Base-by-base conservation (phyloP, 2,113 vertebrate species). In the Stigmatopora nigra region DNA sequence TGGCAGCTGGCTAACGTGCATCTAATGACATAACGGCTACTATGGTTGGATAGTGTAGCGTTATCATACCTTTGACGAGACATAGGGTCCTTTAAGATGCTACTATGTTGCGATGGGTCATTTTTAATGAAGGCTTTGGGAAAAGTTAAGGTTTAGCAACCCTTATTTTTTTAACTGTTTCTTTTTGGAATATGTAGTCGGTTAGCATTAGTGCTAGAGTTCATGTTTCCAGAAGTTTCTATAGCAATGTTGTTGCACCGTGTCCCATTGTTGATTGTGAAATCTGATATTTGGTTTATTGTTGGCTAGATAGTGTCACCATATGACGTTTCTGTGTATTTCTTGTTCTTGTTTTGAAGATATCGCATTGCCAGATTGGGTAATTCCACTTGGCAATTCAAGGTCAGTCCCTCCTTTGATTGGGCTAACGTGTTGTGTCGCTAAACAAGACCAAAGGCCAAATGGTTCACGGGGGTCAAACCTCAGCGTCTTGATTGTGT, bases 1-100 rank as follows among this genome's bases (percentile, higher is more conserved):
- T 61, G 59, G 59, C 59, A 61, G 59, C 59, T 61, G 19, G 41
- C 38, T 22, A 16, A 61, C 15, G 44, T 46, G 59, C 22, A 61
- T 19, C 4, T 45, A 61, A 61, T 61, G 59, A 45, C 59, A 45
- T 5, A 31, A 31, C 5, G 53, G 31, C 36, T 5, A n/a, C 35
- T 6, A 60, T 11, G 36, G 38, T 14, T 60, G 59, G 59, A 22
- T 12, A 9, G 3, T 44, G n/a, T 5, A 13, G n/a, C n/a, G 20
- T 45, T 44, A 60, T 41, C 35, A 60, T 38, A 35, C 35, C 35
- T 0, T 36, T 59, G 35, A 38, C 38, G 17, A 58, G 57, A 15
- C 56, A n/a, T 8, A 0, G 56, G 38, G 31, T 58, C 10, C 56
- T 58, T 15, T 36, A 35, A 58, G 15, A 17, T 31, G 2, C 6